Conservation (phyloP, 2,797 vertebrate species). For the Bradypodion ventrale region DNA sequence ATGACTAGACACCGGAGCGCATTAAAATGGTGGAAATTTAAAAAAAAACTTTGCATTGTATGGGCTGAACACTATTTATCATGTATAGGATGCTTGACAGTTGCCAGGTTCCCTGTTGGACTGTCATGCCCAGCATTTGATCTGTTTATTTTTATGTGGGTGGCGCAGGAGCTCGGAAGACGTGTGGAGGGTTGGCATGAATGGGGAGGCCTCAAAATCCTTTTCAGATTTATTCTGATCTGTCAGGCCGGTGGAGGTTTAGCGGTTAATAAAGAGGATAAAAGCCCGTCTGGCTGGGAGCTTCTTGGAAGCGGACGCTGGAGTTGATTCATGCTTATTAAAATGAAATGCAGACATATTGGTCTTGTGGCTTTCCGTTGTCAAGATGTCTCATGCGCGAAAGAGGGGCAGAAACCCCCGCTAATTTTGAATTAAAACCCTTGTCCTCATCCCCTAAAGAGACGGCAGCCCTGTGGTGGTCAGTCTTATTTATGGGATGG, state of each 20-base stretch:
- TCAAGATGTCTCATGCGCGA: not conserved
- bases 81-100: conserved; percentile 4
- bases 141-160: conserved; percentile 74
- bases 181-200: conserved; percentile 35
- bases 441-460: not conserved
- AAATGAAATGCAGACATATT: not conserved
- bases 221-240: conserved; percentile 78
- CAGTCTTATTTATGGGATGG: not conserved
- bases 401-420: not conserved
- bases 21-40: too few relatives aligned
- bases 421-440: conserved; percentile 22
- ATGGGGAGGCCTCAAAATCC: conserved; percentile 73
- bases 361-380: conserved; percentile 25
- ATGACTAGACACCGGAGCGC: too few relatives aligned
- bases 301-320: conserved; percentile 17
- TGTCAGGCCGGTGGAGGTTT: conserved; percentile 80
- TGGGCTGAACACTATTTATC: not conserved
- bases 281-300: conserved; percentile 76
- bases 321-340: not conserved
- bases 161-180: conserved; percentile 38
- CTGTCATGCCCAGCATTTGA: conserved; percentile 40
- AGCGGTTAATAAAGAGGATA: conserved; percentile 55
- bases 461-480: not conserved
- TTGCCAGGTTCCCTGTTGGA: too few relatives aligned
- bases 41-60: too few relatives aligned